phyloP scores from a whole-genome alignment of 2,113 vertebrate genomes.

The Pelecanoides urinatrix region DNA sequence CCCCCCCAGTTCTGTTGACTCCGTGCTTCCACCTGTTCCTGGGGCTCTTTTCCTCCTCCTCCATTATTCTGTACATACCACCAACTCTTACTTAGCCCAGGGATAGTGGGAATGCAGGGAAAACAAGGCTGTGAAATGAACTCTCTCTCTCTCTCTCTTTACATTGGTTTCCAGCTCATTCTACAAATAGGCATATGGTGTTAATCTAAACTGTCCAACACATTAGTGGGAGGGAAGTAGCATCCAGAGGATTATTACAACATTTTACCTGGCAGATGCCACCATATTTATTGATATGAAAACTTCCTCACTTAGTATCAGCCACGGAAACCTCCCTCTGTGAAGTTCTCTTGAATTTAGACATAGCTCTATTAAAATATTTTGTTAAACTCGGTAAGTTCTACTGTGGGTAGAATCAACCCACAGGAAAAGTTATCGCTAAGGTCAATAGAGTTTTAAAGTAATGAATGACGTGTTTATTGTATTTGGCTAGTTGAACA shows the following conservation, averaged over 20 bases:
- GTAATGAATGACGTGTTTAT: background rate
- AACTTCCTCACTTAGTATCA: background rate
- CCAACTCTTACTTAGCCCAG: rapidly evolving
- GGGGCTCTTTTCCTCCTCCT: background rate
- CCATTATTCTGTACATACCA: background rate
- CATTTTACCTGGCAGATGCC: conserved; percentile 15
- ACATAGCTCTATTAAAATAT: background rate
- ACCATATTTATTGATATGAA: background rate
- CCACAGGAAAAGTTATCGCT: background rate
- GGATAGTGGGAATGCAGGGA: background rate
- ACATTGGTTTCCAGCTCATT: background rate
- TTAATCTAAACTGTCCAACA: background rate
- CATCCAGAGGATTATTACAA: background rate
- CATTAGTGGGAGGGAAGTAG: background rate
- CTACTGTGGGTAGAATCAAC: background rate
- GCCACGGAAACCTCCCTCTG: background rate
- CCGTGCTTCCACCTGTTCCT: background rate
- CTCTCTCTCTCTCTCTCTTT: background rate
- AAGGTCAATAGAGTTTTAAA: background rate
- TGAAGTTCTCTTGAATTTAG: background rate
- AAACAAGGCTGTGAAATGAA: background rate
- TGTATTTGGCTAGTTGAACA: background rate
- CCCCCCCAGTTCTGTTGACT: background rate
- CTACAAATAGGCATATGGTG: background rate
- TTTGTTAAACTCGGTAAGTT: background rate